Conservation (phyloP, 1,140 invertebrate species). For the Vanessa atalanta region DNA sequence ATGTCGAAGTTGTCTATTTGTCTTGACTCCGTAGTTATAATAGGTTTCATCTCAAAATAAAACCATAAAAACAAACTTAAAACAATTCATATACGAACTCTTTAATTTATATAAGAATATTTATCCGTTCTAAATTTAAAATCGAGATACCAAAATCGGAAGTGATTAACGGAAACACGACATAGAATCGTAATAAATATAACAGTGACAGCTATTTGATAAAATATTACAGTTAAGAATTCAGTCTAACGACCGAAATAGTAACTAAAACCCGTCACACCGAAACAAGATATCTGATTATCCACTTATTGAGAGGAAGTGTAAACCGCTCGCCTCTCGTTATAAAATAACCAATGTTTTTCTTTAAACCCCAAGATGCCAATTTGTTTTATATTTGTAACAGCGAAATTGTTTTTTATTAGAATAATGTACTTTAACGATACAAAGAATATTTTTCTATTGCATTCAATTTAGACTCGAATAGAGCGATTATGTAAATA, state of each 20-base stretch:
- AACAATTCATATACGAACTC: no score
- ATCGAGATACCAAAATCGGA: no score
- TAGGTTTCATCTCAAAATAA: no score
- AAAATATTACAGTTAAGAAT: constrained; percentile 6
- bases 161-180: neutral
- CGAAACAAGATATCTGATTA: constrained; percentile 55
- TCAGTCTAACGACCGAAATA: constrained; percentile 12
- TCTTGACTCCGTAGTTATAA: no score
- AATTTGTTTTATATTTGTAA: neutral
- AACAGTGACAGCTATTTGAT: neutral
- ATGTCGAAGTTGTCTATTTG: no score
- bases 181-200: neutral
- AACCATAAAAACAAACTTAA: no score
- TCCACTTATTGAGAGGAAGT: constrained; percentile 73
- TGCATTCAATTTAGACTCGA: no score
- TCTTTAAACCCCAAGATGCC: neutral
- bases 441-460: no score
- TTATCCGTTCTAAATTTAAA: no score
- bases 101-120: no score
- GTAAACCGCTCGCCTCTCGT: constrained; percentile 58
- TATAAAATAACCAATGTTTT: constrained; percentile 27
- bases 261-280: constrained; percentile 24
- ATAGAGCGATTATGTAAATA: no score
- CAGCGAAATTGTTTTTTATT: neutral
- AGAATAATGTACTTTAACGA: neutral